Evolutionary conservation across 2,113 vertebrate species (phyloP), one percentile per base, ranked within the genome.

Genomic region (Callionymus lyra): DNA sequence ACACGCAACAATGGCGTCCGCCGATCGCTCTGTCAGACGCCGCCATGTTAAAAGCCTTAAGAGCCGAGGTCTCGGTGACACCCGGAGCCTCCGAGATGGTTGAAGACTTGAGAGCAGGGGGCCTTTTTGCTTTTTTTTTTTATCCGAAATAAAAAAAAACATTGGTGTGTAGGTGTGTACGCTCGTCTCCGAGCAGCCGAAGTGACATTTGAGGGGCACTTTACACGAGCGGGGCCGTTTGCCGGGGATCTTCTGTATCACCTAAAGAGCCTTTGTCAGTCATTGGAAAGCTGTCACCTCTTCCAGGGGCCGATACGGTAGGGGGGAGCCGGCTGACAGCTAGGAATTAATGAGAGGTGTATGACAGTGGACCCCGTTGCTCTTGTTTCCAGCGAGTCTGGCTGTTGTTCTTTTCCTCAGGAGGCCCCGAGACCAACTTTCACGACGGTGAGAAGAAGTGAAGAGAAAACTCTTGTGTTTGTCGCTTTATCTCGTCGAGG

Each of bases 161-260:
- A 77, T 67, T 64, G 50, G 64, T 69, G 72, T 75, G 58, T 72
- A 58, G 68, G 61, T 44, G 68, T 47, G 74, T 61, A 64, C 47
- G 74, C 63, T 55, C 51, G 63, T 70, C 61, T 72, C 47, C 3
- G 47, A 70, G 80, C 65, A 66, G 80, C 72, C 74, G 76, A 82
- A 84, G 80, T 86, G 85, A 86, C 85, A 82, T 87, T 87, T 87
- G 85, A 87, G 85, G 85, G 85, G 84, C 82, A 85, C 83, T 87
- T 87, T 87, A 72, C 70, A 79, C 78, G 69, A 76, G 82, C 50
- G 56, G n/a, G 59, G 47, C 69, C 21, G 54, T 52, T 76, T 71
- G 80, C 75, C 70, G 73, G 83, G 81, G 80, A 83, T 84, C 74
- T 84, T 87, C 80, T 84, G 86, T 84, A 78, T 70, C 64, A 74